Conservation (phyloP, 2,113 vertebrate species). For the Sylvia atricapilla region DNA sequence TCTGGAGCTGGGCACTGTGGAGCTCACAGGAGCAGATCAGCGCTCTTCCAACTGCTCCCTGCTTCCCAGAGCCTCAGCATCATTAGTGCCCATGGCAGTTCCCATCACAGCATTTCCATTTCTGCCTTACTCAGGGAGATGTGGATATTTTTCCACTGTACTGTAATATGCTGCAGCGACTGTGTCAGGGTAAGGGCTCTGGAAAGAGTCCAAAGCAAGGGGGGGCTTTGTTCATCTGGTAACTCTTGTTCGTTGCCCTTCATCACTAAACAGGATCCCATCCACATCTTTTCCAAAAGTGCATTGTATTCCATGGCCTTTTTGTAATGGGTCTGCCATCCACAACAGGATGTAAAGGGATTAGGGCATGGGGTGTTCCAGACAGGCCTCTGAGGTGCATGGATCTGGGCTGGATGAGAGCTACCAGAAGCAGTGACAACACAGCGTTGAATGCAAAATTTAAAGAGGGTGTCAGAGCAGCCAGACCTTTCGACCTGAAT, state of each 20-base stretch:
- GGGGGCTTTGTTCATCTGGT: neutral
- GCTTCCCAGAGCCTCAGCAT: neutral
- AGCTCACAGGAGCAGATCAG: neutral
- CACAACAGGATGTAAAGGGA: rapidly evolving
- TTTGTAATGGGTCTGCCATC: neutral
- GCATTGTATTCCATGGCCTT: rapidly evolving
- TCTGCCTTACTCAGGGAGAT: neutral
- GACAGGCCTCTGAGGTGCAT: neutral
- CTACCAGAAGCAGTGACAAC: neutral
- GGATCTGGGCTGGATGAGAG: neutral
- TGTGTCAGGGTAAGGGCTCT: neutral
- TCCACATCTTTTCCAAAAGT: neutral
- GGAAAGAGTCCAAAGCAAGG: neutral
- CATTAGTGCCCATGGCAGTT: neutral
- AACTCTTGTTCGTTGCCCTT: neutral
- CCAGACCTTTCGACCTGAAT: neutral
- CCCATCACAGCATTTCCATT: neutral
- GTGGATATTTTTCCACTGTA: neutral
- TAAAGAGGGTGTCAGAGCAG: neutral
- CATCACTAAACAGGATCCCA: neutral
- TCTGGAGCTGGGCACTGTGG: neutral
- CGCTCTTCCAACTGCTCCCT: neutral
- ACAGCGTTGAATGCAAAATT: neutral
- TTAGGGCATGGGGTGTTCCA: neutral
- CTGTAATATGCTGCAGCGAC: rapidly evolving